Conservation (phyloP, 1,140 invertebrate genomes). For the Onthophagus taurus region DNA sequence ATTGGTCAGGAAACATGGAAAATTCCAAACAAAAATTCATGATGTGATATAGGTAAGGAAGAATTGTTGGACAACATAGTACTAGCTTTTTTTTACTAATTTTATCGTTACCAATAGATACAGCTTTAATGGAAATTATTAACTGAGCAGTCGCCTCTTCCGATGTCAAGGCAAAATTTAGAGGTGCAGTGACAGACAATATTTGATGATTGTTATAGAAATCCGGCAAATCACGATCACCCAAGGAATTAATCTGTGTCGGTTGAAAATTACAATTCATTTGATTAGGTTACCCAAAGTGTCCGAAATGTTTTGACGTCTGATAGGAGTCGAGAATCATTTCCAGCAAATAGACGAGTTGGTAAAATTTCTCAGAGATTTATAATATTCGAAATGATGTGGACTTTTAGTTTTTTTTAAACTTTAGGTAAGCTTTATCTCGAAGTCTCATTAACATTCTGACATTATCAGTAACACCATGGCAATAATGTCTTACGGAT, state of each 20-base stretch:
- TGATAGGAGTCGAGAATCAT: not conserved
- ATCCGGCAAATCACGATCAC: not conserved
- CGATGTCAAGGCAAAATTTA: not conserved
- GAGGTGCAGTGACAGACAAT: not conserved
- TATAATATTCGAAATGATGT: constrained; percentile 7
- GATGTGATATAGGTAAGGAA: not conserved
- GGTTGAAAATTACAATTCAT: not conserved
- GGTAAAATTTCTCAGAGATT: constrained; percentile 1
- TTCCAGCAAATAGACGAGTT: not conserved
- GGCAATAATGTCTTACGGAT: too few species aligned
- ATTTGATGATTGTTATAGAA: constrained; percentile 7
- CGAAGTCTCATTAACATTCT: not conserved
- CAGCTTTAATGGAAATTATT: constrained; percentile 1
- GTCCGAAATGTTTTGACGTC: too few species aligned
- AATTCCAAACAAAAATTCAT: constrained; percentile 12
- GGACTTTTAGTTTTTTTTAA: not conserved
- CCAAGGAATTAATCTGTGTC: not conserved
- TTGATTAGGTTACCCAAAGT: too few species aligned
- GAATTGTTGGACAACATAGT: constrained; percentile 4
- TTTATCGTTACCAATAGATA: not conserved
- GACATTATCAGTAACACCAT: not conserved
- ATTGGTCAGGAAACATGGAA: not conserved
- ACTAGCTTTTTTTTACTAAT: not conserved
- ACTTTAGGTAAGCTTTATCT: not conserved
- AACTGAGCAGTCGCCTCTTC: not conserved